These are phyloP conservation scores for Kryptopterus vitreolus DNA, from an alignment of 2,797 vertebrate species.

Conservation along the genomic window DNA sequence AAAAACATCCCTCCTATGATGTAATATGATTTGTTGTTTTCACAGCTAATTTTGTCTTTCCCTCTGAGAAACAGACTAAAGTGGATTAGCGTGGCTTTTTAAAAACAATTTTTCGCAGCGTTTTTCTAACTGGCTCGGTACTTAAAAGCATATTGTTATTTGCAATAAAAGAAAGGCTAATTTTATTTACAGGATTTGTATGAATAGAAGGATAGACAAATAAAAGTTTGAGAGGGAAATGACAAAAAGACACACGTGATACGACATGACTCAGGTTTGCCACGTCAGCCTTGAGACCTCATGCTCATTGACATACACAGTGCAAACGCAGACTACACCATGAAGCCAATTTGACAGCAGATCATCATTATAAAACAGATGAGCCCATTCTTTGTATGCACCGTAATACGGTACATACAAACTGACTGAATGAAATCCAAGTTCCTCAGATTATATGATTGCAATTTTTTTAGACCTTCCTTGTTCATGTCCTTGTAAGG, in stretches of 20 bases:
- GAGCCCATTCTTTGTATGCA: background rate
- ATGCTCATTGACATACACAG: background rate
- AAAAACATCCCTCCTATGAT: slow-evolving; percentile 26
- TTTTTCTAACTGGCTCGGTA: background rate
- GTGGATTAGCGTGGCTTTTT: background rate
- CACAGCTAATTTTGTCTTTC: slow-evolving; percentile 24
- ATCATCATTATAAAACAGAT: background rate
- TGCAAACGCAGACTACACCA: background rate
- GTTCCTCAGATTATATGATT: background rate
- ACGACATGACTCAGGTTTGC: background rate
- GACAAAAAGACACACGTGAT: background rate
- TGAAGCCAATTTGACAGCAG: background rate
- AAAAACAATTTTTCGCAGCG: no score
- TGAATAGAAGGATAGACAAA: background rate
- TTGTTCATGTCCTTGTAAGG: no score
- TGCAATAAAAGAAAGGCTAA: background rate
- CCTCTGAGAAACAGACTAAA: slow-evolving; percentile 27
- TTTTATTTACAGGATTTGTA: background rate
- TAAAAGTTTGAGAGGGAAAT: background rate
- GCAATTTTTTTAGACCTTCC: background rate
- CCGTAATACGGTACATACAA: background rate
- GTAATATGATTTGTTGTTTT: slow-evolving; percentile 45
- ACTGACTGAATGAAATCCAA: background rate
- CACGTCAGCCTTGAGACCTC: background rate
- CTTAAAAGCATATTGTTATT: background rate